phyloP scores from a whole-genome alignment of 2,113 vertebrate species.

The Lycaon pictus region DNA sequence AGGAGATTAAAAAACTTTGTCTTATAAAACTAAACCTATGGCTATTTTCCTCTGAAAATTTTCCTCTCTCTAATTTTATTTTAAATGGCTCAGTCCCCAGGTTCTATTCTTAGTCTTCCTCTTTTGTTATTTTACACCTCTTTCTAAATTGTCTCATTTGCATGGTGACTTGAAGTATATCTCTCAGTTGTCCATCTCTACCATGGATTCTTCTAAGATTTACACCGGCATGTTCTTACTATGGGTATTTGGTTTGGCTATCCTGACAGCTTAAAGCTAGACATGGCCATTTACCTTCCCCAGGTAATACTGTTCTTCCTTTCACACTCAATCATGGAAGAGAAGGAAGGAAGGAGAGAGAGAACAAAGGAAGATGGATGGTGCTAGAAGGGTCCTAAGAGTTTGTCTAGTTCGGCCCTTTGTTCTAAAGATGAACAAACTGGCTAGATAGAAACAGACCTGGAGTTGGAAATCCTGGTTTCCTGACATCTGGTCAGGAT shows the following conservation, averaged over 20 bases:
- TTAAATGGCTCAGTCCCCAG: not conserved
- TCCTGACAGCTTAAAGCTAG: not conserved
- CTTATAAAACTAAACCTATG: not conserved
- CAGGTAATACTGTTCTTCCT: not conserved
- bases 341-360: not conserved
- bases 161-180: not conserved
- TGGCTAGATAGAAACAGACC: not conserved
- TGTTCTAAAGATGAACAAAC: not conserved
- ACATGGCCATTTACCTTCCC: not conserved
- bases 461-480: not conserved
- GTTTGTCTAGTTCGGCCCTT: not conserved
- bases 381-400: not conserved
- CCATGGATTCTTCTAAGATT: not conserved
- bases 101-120: not conserved
- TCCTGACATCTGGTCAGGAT: constrained; percentile 53
- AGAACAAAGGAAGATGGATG: not conserved
- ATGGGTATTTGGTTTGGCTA: not conserved
- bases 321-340: not conserved
- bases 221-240: not conserved
- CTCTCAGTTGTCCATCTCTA: not conserved
- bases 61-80: not conserved
- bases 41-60: not conserved
- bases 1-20: constrained; percentile 1
- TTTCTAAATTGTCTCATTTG: not conserved
- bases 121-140: not conserved